These are phyloP conservation scores for Trachelus tabidus DNA, from an alignment of 2,888 invertebrate species.

Conservation along the genomic window DNA sequence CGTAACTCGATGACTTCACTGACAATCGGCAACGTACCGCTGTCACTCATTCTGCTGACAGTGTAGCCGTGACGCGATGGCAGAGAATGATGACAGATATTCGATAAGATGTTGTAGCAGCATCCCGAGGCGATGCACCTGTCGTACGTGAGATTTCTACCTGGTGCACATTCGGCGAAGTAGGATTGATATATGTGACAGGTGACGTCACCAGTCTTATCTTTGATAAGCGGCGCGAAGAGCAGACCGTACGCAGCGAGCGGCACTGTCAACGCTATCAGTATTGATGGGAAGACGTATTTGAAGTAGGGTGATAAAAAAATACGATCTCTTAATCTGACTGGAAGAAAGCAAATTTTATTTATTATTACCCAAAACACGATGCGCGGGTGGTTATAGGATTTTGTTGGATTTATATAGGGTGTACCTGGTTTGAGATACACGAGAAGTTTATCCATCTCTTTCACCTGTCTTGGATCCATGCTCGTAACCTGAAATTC, in stretches of 20 bases:
- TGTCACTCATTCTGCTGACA: conserved; percentile 38
- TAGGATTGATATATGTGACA: conserved; percentile 38
- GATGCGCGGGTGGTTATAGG: not conserved
- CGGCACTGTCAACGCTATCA: conserved; percentile 27
- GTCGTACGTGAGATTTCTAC: conserved; percentile 45
- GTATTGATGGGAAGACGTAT: conserved; percentile 33
- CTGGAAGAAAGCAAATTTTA: conserved; percentile 11
- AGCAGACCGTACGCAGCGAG: conserved; percentile 28
- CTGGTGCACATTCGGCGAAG: conserved; percentile 45
- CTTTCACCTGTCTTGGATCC: not conserved
- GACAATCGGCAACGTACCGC: no score
- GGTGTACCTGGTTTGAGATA: not conserved
- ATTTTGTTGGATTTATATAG: not conserved
- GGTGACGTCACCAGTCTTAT: conserved; percentile 14
- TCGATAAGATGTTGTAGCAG: conserved; percentile 67
- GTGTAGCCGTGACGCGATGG: conserved; percentile 70
- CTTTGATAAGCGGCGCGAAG: conserved; percentile 21
- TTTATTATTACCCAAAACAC: no score
- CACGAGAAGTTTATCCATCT: conserved; percentile 1
- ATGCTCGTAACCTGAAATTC: no score
- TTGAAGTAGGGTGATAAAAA: conserved; percentile 32
- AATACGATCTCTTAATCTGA: conserved; percentile 29
- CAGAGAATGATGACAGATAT: conserved; percentile 69
- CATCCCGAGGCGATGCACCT: conserved; percentile 67
- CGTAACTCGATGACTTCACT: no score